These are phyloP conservation scores for Eulemur coronatus DNA, from an alignment of 2,797 vertebrate genomes.

Conservation along the genomic window DNA sequence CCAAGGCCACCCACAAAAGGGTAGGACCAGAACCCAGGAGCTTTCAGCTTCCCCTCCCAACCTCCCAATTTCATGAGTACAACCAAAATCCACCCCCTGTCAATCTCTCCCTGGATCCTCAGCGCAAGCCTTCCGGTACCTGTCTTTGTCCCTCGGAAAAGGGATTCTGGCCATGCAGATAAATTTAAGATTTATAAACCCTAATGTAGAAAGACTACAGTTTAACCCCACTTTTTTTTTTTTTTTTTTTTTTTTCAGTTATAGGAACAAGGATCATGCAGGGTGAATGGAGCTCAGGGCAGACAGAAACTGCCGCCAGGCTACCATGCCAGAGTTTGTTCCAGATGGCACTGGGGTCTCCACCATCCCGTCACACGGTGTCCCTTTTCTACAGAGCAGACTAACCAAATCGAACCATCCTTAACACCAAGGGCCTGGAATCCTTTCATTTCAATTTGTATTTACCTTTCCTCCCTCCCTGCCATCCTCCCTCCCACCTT, in stretches of 20 bases:
- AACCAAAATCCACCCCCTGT: neutral
- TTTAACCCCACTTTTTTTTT: neutral
- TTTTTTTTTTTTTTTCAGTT: neutral
- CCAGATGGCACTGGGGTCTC: neutral
- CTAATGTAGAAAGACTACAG: neutral
- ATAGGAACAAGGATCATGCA: neutral
- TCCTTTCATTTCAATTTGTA: neutral
- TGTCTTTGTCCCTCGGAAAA: neutral
- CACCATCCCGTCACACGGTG: neutral
- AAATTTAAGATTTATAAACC: neutral
- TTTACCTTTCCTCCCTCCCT: neutral
- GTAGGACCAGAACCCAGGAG: constrained; percentile 34
- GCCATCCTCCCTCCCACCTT: too few relatives aligned
- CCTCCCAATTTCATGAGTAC: neutral
- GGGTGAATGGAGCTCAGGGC: neutral
- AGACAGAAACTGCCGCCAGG: neutral
- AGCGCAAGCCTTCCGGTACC: neutral
- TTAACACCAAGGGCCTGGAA: neutral
- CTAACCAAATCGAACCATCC: neutral
- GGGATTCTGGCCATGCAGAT: neutral
- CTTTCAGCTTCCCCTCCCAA: constrained; percentile 58
- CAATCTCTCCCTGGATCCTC: neutral
- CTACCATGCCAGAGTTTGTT: neutral
- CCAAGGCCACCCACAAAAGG: constrained; percentile 23
- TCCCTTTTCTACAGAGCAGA: neutral